Evolutionary conservation across 2,888 invertebrate species (phyloP).

Genomic region (Tiphia femorata): DNA sequence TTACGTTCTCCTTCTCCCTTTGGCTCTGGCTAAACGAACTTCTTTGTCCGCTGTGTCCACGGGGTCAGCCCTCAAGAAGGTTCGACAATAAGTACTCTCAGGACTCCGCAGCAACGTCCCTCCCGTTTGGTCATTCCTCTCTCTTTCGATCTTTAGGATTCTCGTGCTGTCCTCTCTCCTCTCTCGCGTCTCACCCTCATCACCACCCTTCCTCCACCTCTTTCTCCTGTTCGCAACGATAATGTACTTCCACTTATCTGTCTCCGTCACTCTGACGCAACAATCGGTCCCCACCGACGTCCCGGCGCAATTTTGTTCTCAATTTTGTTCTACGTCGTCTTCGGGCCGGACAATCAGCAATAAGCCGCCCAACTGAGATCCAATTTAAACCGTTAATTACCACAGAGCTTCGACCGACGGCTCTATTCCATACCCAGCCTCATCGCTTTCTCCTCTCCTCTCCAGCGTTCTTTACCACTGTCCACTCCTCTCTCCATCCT

Average conservation of each 20-base stretch:
- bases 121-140: conserved; percentile 16
- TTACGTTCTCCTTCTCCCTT: conserved; percentile 16
- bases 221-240: conserved; percentile 4
- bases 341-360: conserved; percentile 51
- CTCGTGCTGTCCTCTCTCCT: conserved; percentile 7
- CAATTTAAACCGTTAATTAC: conserved; percentile 62
- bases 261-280: conserved; percentile 27
- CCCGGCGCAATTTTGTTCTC: conserved; percentile 53
- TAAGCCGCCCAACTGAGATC: conserved; percentile 54
- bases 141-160: conserved; percentile 14
- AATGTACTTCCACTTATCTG: conserved; percentile 38
- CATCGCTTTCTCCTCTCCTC: neutral
- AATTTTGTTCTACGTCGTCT: conserved; percentile 55
- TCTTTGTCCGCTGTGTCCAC: conserved; percentile 40
- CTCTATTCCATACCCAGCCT: conserved; percentile 1
- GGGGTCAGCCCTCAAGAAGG: conserved; percentile 47
- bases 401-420: conserved; percentile 33
- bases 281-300: conserved; percentile 40
- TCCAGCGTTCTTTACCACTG: neutral
- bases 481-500: neutral
- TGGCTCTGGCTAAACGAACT: conserved; percentile 43
- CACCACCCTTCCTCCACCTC: conserved; percentile 14
- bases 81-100: conserved; percentile 37
- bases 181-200: conserved; percentile 11
- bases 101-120: conserved; percentile 27